phyloP scores from a whole-genome alignment of 2,797 vertebrate genomes.

The Hydrophis major region DNA sequence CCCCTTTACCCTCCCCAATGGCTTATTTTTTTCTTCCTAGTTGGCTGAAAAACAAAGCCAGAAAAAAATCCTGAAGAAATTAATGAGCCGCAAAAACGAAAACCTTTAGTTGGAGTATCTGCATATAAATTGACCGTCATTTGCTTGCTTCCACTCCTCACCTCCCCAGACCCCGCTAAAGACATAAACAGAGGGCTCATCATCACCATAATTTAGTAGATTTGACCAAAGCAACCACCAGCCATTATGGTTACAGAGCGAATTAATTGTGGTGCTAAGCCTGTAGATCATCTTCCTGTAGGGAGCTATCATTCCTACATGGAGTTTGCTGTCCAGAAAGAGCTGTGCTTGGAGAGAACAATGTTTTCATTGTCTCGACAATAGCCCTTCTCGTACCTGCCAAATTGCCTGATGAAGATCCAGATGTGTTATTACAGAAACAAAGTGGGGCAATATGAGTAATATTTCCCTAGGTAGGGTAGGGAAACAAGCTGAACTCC shows the following conservation, averaged over 20 bases:
- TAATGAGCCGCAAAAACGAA: background rate
- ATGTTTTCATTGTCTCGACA: background rate
- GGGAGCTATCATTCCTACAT: background rate
- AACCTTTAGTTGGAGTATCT: background rate
- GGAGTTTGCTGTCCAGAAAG: no score
- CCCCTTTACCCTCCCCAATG: background rate
- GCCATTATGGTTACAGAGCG: background rate
- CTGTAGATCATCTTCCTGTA: background rate
- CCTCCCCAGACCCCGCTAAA: background rate
- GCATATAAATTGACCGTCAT: background rate
- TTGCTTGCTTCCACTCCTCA: background rate
- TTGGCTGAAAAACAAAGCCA: background rate
- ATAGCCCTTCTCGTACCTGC: background rate
- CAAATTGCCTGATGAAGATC: background rate
- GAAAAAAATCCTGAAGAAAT: background rate
- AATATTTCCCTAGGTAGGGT: background rate
- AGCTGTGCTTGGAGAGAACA: background rate
- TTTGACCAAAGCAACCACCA: background rate
- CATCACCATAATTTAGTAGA: background rate
- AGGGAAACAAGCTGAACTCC: background rate
- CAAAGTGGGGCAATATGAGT: background rate
- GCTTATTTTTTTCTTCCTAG: background rate
- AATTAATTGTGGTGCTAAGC: background rate
- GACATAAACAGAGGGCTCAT: background rate
- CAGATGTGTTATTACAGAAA: background rate